Conservation (phyloP, 1,140 invertebrate species). For the Heterodera carotae region DNA sequence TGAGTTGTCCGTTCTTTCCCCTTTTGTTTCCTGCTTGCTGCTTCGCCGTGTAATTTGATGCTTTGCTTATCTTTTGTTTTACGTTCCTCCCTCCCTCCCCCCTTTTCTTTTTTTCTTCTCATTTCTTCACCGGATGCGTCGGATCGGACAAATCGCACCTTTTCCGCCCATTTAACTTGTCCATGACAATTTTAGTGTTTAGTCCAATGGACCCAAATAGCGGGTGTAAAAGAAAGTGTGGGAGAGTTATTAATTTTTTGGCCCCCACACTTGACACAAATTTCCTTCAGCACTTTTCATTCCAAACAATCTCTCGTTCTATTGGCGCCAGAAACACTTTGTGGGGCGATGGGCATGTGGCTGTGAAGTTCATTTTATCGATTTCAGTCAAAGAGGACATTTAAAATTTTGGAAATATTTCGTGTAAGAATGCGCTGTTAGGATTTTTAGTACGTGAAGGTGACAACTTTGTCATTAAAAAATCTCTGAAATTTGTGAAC, state of each 20-base stretch:
- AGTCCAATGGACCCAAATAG: neutral
- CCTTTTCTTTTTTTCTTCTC: neutral
- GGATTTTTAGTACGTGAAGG: no score
- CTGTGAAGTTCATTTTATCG: neutral
- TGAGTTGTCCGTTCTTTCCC: neutral
- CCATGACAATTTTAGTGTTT: neutral
- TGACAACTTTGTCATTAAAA: no score
- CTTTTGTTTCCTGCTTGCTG: constrained; percentile 12
- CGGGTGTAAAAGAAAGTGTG: neutral
- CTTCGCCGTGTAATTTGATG: constrained; percentile 16
- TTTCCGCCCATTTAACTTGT: neutral
- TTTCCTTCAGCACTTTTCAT: neutral
- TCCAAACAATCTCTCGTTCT: neutral
- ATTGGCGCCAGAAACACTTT: neutral
- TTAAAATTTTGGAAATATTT: no score
- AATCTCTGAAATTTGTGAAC: no score
- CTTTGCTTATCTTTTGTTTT: constrained; percentile 4
- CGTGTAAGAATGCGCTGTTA: no score
- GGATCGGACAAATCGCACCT: neutral
- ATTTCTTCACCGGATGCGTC: neutral
- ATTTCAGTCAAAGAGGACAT: neutral
- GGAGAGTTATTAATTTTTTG: neutral
- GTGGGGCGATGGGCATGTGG: neutral
- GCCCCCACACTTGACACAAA: neutral
- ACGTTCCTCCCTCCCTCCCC: neutral